Percentiles rank a stretch among this genome's conserved stretches.
phyloP scores from a whole-genome alignment of 2,888 invertebrate genomes.

The Masnerella sp. region DNA sequence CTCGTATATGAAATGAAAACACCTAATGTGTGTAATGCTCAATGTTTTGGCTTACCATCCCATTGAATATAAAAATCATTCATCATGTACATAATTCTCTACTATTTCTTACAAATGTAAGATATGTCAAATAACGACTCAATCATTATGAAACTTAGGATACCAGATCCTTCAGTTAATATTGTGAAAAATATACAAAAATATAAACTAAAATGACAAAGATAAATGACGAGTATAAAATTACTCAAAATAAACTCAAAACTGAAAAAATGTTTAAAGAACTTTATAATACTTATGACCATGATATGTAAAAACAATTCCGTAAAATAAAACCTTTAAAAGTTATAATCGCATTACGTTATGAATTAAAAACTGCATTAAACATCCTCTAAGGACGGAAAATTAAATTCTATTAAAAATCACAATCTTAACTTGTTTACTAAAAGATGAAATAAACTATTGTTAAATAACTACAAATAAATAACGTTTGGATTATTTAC shows the following conservation, averaged over 20 bases:
- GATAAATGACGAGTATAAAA: too few relatives aligned
- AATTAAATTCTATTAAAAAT: constrained; percentile 8
- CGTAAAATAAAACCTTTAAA: too few relatives aligned
- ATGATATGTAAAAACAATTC: too few relatives aligned
- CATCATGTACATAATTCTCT: background rate
- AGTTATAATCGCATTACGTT: too few relatives aligned
- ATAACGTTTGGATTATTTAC: constrained; percentile 10
- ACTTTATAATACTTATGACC: too few relatives aligned
- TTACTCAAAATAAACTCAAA: background rate
- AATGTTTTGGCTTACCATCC: constrained; percentile 23
- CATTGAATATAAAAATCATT: background rate
- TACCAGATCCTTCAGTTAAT: constrained; percentile 23
- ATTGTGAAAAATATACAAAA: constrained; percentile 25
- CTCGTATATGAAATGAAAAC: too few relatives aligned
- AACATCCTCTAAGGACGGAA: background rate
- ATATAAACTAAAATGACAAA: too few relatives aligned
- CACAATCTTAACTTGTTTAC: constrained; percentile 37
- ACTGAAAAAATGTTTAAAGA: too few relatives aligned
- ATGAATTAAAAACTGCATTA: too few relatives aligned
- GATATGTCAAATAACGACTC: constrained; percentile 2
- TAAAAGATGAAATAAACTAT: constrained; percentile 15
- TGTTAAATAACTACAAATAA: constrained; percentile 2
- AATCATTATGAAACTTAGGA: too few relatives aligned
- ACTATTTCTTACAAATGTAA: background rate
- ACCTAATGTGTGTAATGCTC: constrained; percentile 23